Conservation (phyloP, 2,113 vertebrate genomes). For the Meleagris gallopavo region DNA sequence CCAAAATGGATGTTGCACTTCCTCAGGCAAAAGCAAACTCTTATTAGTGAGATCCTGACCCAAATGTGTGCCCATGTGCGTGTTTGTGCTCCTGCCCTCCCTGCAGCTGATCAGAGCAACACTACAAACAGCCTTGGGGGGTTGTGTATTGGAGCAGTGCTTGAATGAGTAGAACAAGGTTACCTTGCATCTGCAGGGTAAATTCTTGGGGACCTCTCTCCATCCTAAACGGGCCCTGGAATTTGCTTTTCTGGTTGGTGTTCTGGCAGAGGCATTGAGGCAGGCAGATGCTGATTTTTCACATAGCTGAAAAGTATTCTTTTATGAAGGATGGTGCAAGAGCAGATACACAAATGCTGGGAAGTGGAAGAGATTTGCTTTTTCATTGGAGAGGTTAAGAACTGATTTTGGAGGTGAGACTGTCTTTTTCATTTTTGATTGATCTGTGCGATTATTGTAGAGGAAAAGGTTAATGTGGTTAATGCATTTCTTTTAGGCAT, state of each 20-base stretch:
- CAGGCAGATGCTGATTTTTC: not conserved
- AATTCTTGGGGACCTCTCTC: not conserved
- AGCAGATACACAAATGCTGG: not conserved
- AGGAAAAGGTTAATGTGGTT: not conserved
- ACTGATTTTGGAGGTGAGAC: not conserved
- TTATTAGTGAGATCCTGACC: not conserved
- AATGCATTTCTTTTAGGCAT: not conserved
- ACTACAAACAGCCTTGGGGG: not conserved
- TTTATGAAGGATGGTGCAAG: not conserved
- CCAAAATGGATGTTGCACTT: not conserved
- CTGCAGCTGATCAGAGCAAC: not conserved
- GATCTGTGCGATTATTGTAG: not conserved
- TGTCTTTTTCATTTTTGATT: not conserved
- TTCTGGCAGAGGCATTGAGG: not conserved
- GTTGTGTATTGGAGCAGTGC: rapidly evolving
- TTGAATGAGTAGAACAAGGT: not conserved
- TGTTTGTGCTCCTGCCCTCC: not conserved
- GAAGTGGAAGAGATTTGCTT: not conserved
- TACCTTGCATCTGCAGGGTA: not conserved
- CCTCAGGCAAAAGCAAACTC: not conserved
- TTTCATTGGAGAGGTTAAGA: not conserved
- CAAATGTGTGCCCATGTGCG: rapidly evolving
- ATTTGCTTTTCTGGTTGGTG: not conserved
- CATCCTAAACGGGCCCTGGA: not conserved
- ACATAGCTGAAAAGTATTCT: not conserved